Evolutionary conservation across 2,888 invertebrate genomes (phyloP).

Genomic region (Linyphia triangularis): DNA sequence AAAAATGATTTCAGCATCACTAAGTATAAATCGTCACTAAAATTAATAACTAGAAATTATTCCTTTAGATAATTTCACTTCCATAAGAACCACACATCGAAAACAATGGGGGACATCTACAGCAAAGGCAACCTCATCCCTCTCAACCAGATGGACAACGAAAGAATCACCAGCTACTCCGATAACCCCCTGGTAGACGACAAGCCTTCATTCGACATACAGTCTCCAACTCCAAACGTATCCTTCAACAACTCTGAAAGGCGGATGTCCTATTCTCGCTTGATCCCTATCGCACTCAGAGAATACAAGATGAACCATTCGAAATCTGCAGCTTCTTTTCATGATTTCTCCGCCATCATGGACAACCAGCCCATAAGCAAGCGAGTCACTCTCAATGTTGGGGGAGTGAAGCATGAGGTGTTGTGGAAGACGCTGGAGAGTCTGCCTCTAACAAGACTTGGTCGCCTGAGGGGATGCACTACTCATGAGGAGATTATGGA

Average conservation of each 20-base stretch:
- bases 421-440: constrained; percentile 81
- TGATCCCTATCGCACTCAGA: not conserved
- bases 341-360: constrained; percentile 98
- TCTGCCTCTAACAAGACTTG: constrained; percentile 81
- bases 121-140: no score
- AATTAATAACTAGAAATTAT: no score
- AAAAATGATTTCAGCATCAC: no score
- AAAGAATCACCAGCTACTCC: not conserved
- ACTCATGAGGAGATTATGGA: constrained; percentile 84
- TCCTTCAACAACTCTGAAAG: not conserved
- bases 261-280: not conserved
- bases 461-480: constrained; percentile 79
- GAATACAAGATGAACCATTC: constrained; percentile 41
- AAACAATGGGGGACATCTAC: no score
- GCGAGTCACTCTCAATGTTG: constrained; percentile 88
- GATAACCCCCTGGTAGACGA: not conserved
- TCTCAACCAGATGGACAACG: not conserved
- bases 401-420: constrained; percentile 81
- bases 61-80: no score
- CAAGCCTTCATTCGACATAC: not conserved
- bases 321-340: constrained; percentile 81
- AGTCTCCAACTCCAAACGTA: not conserved
- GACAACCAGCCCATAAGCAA: constrained; percentile 93
- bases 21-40: no score
- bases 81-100: no score